Base-by-base conservation (phyloP, 2,113 vertebrate genomes). In the Bubalus kerabau region DNA sequence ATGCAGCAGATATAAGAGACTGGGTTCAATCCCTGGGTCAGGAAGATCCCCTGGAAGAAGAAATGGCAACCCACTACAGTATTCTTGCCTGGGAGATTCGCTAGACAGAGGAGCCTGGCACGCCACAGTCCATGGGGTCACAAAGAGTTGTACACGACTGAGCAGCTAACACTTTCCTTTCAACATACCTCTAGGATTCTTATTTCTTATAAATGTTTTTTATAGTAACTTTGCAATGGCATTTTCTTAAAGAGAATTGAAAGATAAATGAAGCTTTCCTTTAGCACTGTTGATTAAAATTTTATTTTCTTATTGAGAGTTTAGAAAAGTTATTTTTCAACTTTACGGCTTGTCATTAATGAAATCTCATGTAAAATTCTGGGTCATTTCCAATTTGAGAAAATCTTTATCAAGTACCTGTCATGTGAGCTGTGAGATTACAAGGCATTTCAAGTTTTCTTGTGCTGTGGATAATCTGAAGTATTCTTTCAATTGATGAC, bases 251-350 rank as follows among this genome's bases (percentile, higher is more conserved):
- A 90, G 36, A 71, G 50, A 96, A 80, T 36, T 40, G 7, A 91
- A 97, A 91, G 36, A 50, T 54, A 85, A 64, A 62, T 60, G 28
- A 54, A 76, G 30, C 52, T 48, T 92, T 60, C 24, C 46, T 60
- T 95, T 71, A 40, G 30, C 6, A 40, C 56, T 28, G 4, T 40
- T 91, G 86, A 84, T 93, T 87, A 87, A 83, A 84, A 86, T 89
- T 95, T 74, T 24, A 84, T 85, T 84, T 95, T 86, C 21, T 46
- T 57, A 90, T 60, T 74, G 40, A 90, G 71, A 54, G n/a, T 81
- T 94, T 90, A 64, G 83, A 85, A 87, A 80, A 95, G 78, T 84
- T 59, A 78, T 90, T 97, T 74, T 97, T 94, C 78, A 90, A 16
- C 54, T 64, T 96, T 32, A 24, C 32, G 64, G 6, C 36, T 86